A percentile compares a stretch with the other conserved stretches of the same genome.
phyloP scores from a whole-genome alignment of 2,113 vertebrate genomes.

The Protobothrops mucrosquamatus region DNA sequence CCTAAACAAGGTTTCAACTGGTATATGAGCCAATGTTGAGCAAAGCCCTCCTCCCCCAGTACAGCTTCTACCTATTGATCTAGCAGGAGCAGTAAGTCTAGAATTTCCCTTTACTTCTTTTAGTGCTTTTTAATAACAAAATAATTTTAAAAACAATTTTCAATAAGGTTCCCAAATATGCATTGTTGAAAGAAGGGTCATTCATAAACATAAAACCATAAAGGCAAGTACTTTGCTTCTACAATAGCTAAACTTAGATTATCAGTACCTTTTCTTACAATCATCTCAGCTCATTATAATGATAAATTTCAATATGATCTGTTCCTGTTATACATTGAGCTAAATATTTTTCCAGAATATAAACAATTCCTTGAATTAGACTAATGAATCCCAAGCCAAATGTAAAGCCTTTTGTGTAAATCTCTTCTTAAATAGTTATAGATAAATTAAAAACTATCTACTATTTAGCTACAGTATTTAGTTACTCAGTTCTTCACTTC shows the following conservation, averaged over 20 bases:
- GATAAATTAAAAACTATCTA: not conserved
- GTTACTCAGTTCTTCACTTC: not conserved
- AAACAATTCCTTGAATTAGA: not conserved
- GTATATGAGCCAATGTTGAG: not conserved
- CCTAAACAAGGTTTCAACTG: not conserved
- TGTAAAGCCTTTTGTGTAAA: not conserved
- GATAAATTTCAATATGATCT: not conserved
- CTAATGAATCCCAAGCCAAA: not conserved
- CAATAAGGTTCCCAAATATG: too few species aligned
- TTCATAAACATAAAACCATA: too few species aligned
- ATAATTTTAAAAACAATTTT: too few species aligned
- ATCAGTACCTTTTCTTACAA: too few species aligned
- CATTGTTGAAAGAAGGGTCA: too few species aligned
- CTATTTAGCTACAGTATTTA: not conserved
- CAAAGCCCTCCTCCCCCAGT: not conserved
- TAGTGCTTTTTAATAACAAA: too few species aligned
- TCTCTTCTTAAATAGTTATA: not conserved
- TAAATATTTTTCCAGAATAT: not conserved
- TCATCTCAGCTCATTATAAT: too few species aligned
- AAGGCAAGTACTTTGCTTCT: too few species aligned
- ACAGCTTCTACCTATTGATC: not conserved
- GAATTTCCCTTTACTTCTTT: too few species aligned
- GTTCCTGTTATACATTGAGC: not conserved
- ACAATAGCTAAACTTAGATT: too few species aligned
- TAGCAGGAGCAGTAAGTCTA: not conserved